Evolutionary conservation across 2,113 vertebrate species (phyloP).

Genomic region (Pterophyllum scalare): DNA sequence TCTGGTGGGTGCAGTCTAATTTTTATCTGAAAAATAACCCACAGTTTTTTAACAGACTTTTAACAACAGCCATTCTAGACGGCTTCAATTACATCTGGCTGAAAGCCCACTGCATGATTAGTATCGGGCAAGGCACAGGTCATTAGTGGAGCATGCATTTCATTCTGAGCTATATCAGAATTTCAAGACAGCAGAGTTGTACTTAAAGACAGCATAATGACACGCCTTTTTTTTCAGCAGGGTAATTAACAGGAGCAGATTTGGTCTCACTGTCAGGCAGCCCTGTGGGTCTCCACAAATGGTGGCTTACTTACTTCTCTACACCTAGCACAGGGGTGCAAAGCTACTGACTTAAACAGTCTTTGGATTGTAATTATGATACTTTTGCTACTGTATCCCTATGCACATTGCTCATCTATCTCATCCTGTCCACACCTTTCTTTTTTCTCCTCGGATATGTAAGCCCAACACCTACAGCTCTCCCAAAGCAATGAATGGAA

Average conservation of each 20-base stretch:
- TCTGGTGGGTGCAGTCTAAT: no score
- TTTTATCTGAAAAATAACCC: not conserved
- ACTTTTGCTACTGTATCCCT: not conserved
- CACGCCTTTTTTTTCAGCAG: not conserved
- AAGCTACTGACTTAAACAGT: not conserved
- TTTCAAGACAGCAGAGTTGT: not conserved
- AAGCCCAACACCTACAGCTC: not conserved
- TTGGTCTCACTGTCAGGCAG: conserved; percentile 1
- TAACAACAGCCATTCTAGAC: not conserved
- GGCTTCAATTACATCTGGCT: not conserved
- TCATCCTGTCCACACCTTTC: not conserved
- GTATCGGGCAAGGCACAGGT: not conserved
- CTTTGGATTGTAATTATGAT: not conserved
- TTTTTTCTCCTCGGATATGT: not conserved
- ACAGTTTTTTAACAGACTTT: not conserved
- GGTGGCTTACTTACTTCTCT: not conserved
- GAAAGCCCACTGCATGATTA: not conserved
- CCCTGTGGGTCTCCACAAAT: not conserved
- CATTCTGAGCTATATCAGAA: not conserved
- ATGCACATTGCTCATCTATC: not conserved
- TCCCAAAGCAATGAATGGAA: not conserved
- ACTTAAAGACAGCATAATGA: not conserved
- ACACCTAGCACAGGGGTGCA: not conserved
- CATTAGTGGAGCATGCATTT: not conserved
- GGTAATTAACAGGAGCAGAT: not conserved